phyloP scores from a whole-genome alignment of 2,113 vertebrate genomes.

The Physeter macrocephalus region DNA sequence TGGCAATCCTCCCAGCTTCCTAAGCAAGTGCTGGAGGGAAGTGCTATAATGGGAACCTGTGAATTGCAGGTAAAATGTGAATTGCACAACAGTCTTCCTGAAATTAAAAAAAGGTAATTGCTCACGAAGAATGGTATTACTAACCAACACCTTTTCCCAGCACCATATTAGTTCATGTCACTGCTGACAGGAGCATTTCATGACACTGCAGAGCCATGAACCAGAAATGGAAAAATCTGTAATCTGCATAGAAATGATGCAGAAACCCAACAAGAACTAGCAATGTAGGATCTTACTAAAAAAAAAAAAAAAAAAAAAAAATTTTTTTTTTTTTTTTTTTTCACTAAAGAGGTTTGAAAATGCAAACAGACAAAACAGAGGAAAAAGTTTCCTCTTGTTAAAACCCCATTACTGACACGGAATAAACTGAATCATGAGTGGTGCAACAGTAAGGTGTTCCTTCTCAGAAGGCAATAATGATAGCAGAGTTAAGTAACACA shows the following conservation, averaged over 20 bases:
- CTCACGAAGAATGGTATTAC: conserved; percentile 3
- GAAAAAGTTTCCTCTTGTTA: background rate
- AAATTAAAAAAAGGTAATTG: conserved; percentile 35
- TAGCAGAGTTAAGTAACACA: background rate
- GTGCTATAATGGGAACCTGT: conserved; percentile 36
- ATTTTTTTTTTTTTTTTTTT: background rate
- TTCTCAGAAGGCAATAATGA: conserved; percentile 13
- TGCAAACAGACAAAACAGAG: background rate
- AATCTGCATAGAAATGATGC: background rate
- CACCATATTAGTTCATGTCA: background rate
- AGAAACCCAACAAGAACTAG: background rate
- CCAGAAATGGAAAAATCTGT: background rate
- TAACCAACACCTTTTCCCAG: background rate
- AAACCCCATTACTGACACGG: background rate
- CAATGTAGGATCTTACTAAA: background rate
- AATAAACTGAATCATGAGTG: background rate
- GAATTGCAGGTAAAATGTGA: background rate
- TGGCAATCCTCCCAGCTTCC: conserved; percentile 19
- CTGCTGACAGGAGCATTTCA: background rate
- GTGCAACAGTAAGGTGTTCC: background rate
- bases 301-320: background rate
- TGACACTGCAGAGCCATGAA: background rate
- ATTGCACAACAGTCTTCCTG: conserved; percentile 24
- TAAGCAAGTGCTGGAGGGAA: conserved; percentile 41
- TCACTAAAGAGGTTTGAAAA: background rate